A percentile compares a stretch with the other conserved stretches of the same genome.
These are phyloP conservation scores for Zosterops japonicus DNA, from an alignment of 2,113 vertebrate genomes.

Conservation along the genomic window DNA sequence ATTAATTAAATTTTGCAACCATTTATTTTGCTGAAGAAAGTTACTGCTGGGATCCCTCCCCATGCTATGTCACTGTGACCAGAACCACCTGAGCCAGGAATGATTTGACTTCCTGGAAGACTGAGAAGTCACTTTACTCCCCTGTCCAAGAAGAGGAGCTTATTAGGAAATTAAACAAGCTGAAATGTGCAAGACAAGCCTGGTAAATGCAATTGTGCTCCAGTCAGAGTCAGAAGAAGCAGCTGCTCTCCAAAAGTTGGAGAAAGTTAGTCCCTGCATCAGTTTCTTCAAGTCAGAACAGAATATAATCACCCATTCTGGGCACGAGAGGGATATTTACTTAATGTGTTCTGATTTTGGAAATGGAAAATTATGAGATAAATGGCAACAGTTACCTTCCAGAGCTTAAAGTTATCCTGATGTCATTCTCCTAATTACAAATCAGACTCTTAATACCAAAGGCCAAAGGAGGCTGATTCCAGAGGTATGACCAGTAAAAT, in stretches of 20 bases:
- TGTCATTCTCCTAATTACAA: not conserved
- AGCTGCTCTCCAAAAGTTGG: not conserved
- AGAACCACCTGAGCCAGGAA: not conserved
- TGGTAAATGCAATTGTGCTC: not conserved
- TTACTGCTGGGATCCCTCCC: not conserved
- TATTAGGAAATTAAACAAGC: slow-evolving; percentile 43
- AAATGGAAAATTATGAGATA: not conserved
- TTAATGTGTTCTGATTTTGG: slow-evolving; percentile 15
- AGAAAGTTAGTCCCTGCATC: not conserved
- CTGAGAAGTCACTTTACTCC: not conserved
- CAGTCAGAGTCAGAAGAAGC: slow-evolving; percentile 3
- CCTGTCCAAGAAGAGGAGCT: not conserved
- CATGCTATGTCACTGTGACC: not conserved
- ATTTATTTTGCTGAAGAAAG: not conserved
- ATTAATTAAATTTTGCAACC: not conserved
- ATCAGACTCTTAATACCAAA: not conserved
- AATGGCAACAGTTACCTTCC: not conserved
- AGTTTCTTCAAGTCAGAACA: not conserved
- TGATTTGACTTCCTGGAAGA: not conserved
- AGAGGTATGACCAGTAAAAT: not conserved
- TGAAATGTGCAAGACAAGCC: not conserved
- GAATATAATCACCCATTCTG: slow-evolving; percentile 25
- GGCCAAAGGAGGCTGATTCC: not conserved
- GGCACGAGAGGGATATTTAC: slow-evolving; percentile 16
- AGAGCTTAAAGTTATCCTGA: not conserved